phyloP scores from a whole-genome alignment of 2,888 invertebrate genomes.

The Archips xylosteana region DNA sequence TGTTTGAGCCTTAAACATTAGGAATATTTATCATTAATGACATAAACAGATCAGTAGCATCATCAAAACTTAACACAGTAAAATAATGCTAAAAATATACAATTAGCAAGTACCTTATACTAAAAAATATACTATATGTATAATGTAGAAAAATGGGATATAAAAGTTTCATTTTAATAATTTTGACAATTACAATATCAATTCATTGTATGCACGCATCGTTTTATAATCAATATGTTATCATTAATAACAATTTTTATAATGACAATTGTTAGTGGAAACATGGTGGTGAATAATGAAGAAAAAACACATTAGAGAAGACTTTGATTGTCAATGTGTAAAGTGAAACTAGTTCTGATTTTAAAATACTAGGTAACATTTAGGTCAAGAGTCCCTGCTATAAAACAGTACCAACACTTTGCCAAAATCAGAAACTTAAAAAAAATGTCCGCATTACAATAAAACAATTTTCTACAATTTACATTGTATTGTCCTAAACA shows the following conservation, averaged over 20 bases:
- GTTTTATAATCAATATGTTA: slow-evolving; percentile 37
- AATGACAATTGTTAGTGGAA: slow-evolving; percentile 25
- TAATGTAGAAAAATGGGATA: slow-evolving; percentile 71
- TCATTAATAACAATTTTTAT: slow-evolving; percentile 33
- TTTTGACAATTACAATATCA: slow-evolving; percentile 49
- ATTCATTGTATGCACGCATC: slow-evolving; percentile 57
- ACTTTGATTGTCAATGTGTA: slow-evolving; percentile 8
- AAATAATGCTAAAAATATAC: slow-evolving; percentile 68
- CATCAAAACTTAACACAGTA: slow-evolving; percentile 57
- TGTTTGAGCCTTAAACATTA: background rate
- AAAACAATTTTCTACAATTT: background rate
- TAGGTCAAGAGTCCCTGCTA: background rate
- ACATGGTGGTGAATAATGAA: slow-evolving; percentile 21
- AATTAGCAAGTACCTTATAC: slow-evolving; percentile 68
- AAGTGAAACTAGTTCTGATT: slow-evolving; percentile 31
- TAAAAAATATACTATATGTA: slow-evolving; percentile 64
- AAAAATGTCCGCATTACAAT: background rate
- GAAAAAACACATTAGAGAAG: slow-evolving; percentile 17
- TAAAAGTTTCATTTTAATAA: slow-evolving; percentile 61
- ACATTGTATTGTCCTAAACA: background rate
- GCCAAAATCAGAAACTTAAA: background rate
- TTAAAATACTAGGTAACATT: background rate
- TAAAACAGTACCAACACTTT: background rate
- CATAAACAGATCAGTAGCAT: slow-evolving; percentile 52
- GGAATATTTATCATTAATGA: slow-evolving; percentile 26